A percentile compares a stretch with the other conserved stretches of the same genome.
phyloP scores from a whole-genome alignment of 2,797 vertebrate genomes.

The Delichon dasypus region DNA sequence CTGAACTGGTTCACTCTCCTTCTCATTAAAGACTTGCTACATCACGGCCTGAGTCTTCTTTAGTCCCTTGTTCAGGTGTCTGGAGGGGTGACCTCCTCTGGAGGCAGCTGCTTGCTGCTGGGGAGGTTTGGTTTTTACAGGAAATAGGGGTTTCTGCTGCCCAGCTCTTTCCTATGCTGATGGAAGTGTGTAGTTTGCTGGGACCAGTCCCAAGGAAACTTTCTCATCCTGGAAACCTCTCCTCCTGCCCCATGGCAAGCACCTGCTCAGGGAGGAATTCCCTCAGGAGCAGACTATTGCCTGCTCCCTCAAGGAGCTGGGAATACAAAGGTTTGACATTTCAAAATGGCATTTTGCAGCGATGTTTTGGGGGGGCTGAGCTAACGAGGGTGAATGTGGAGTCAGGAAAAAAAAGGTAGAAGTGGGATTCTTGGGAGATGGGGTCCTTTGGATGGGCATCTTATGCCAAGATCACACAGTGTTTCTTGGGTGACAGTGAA shows the following conservation, averaged over 20 bases:
- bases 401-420: background rate
- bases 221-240: background rate
- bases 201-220: background rate
- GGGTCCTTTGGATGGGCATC: background rate
- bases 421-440: background rate
- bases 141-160: background rate
- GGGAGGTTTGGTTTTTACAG: background rate
- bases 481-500: background rate
- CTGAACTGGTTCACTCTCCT: background rate
- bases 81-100: background rate
- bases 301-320: background rate
- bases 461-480: background rate
- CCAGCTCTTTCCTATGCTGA: background rate
- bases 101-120: background rate
- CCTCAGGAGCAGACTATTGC: accelerated
- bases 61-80: background rate
- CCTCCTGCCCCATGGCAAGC: background rate
- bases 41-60: conserved; percentile 8
- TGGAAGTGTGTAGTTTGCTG: background rate
- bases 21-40: conserved; percentile 51
- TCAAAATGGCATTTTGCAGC: background rate
- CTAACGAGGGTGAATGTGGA: background rate
- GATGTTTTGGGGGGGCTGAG: background rate
- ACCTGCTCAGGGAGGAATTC: background rate
- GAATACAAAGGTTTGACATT: background rate